Conservation (phyloP, 1,140 invertebrate species). For the Akabosia matsudoensis region DNA sequence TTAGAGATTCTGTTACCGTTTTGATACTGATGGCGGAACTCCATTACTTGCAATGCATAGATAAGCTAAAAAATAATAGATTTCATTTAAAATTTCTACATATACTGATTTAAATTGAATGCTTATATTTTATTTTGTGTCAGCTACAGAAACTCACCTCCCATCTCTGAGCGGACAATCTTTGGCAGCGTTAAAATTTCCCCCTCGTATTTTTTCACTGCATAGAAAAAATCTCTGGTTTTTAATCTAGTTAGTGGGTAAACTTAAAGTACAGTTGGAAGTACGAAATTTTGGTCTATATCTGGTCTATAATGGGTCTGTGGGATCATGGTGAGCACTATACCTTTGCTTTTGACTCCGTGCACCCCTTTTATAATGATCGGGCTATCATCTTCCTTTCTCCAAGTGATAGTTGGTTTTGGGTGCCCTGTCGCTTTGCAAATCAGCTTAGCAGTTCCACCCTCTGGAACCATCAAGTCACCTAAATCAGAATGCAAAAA, state of each 20-base stretch:
- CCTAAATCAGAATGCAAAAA: neutral
- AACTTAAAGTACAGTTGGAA: too few species aligned
- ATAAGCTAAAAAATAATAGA: constrained; percentile 55
- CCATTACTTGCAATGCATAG: constrained; percentile 75
- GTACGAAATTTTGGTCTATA: too few species aligned
- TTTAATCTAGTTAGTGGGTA: too few species aligned
- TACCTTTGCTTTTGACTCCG: constrained; percentile 68
- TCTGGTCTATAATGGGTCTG: neutral
- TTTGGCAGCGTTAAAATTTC: constrained; percentile 72
- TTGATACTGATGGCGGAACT: constrained; percentile 74
- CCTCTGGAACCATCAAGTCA: constrained; percentile 86
- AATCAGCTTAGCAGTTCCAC: constrained; percentile 77
- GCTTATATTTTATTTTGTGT: too few species aligned
- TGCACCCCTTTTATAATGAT: constrained; percentile 68
- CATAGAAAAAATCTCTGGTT: constrained; percentile 45
- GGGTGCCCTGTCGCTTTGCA: constrained; percentile 62
- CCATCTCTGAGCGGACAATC: constrained; percentile 80
- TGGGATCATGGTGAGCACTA: constrained; percentile 37
- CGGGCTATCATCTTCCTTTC: constrained; percentile 76
- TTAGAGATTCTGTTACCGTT: constrained; percentile 57
- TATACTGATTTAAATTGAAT: neutral
- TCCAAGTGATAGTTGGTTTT: constrained; percentile 78
- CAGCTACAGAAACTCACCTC: too few species aligned
- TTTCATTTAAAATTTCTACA: neutral
- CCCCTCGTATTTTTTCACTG: constrained; percentile 67